These are phyloP conservation scores for Lepus europaeus DNA, from an alignment of 2,113 vertebrate species.

Conservation along the genomic window DNA sequence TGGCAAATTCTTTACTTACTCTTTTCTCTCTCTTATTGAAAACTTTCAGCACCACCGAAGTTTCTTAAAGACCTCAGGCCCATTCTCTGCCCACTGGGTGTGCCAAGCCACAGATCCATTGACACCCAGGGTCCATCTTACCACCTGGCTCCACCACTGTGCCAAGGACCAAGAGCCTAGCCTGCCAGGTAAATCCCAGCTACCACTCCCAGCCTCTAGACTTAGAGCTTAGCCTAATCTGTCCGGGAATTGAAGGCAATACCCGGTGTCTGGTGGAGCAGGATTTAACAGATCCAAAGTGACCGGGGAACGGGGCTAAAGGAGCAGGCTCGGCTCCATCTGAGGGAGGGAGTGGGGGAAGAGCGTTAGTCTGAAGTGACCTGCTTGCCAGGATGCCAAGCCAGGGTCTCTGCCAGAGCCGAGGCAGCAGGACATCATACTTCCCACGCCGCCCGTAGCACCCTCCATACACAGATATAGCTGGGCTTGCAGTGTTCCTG, in stretches of 20 bases:
- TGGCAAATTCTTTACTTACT: not conserved
- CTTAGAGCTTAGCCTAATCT: not conserved
- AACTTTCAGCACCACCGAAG: not conserved
- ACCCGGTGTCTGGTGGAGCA: not conserved
- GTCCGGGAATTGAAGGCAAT: not conserved
- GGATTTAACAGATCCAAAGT: constrained; percentile 38
- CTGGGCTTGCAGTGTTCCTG: not conserved
- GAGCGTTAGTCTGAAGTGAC: not conserved
- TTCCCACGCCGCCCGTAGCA: not conserved
- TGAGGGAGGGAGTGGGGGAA: not conserved
- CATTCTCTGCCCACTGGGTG: not conserved
- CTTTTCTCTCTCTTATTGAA: not conserved
- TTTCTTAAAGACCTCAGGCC: constrained; percentile 31
- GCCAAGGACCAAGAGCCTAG: not conserved
- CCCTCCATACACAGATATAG: constrained; percentile 15
- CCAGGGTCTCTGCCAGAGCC: not conserved
- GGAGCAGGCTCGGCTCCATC: not conserved
- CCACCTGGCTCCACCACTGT: not conserved
- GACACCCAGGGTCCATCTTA: not conserved
- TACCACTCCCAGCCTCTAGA: not conserved
- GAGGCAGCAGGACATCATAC: not conserved
- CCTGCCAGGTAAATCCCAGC: not conserved
- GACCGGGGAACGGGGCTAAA: constrained; percentile 10
- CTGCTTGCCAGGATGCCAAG: not conserved
- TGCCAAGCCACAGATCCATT: not conserved